Base-by-base conservation (phyloP, 2,797 vertebrate species). In the Fistularia commersonii region DNA sequence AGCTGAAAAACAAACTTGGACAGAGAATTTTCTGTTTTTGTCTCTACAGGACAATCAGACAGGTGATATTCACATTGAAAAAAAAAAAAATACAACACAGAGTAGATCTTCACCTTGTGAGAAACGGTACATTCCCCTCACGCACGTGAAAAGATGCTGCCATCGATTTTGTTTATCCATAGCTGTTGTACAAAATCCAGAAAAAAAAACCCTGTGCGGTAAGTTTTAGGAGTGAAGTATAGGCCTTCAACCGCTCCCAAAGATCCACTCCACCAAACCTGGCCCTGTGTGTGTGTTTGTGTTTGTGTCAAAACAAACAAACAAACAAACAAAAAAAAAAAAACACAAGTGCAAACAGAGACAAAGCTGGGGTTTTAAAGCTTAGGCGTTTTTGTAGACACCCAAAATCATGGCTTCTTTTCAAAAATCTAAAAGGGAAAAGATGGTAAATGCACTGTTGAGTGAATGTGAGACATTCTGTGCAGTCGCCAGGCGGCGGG, bases 221-320 rank as follows among this genome's bases (percentile, higher is more conserved):
- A 67, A 86, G 69, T 23, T 83, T 82, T n/a, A 63, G 91, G 88
- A 95, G 91, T 92, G 91, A 92, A 93, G 91, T 92, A 91, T 88
- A 82, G 86, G 74, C 90, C 85, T 73, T 39, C 35, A 41, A 38
- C 50, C 58, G 69, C 59, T 74, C 77, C 77, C 81, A 80, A 56
- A 78, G 31, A 41, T 11, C 34, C 51, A 56, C 15, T 39, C 48
- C 61, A 31, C 48, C 61, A 31, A 46, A 60, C 43, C 46, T 9
- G 43, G 45, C 59, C 8, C 9, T 39, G 10, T 6, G 10, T n/a
- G 8, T 39, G 8, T 39, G 8, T n/a, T 23, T 39, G 8, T 39
- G 8, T n/a, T 23, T 23, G 23, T 23, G 23, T 23, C 23, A 23
- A 23, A 23, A 23, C 23, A 23, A 23, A 39, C 10, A 39, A 39